Percentiles rank a stretch among this genome's conserved stretches.
Evolutionary conservation across 2,113 vertebrate genomes (phyloP).

Genomic region (Fukomys damarensis): DNA sequence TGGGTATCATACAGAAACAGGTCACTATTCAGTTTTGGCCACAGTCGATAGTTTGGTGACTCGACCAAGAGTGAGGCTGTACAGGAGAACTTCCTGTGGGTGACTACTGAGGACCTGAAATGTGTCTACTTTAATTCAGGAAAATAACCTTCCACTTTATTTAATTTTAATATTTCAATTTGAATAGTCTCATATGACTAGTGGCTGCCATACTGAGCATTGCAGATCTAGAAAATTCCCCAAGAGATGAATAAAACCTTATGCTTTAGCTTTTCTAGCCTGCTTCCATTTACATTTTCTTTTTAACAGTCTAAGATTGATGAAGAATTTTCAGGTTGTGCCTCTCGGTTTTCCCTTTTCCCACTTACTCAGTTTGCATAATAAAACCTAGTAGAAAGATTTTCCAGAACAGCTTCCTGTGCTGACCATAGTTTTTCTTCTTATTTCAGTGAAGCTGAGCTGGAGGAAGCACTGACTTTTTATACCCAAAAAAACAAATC

Average conservation of each 20-base stretch:
- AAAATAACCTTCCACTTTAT: not conserved
- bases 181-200: not conserved
- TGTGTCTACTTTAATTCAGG: not conserved
- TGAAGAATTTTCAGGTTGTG: not conserved
- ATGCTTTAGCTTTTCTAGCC: not conserved
- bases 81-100: not conserved
- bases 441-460: conserved; percentile 92
- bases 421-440: conserved; percentile 74
- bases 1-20: not conserved
- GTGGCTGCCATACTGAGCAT: not conserved
- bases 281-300: not conserved
- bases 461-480: conserved; percentile 97
- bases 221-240: conserved; percentile 8
- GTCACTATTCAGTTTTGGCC: not conserved
- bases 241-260: not conserved
- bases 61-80: not conserved
- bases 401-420: conserved; percentile 57
- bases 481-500: conserved; percentile 97
- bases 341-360: conserved; percentile 40
- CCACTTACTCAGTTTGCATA: conserved; percentile 51
- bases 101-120: conserved; percentile 25
- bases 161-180: not conserved
- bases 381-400: conserved; percentile 65
- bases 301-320: conserved; percentile 17
- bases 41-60: not conserved